Conservation (phyloP, 2,797 vertebrate species). For the Ataeniobius toweri region DNA sequence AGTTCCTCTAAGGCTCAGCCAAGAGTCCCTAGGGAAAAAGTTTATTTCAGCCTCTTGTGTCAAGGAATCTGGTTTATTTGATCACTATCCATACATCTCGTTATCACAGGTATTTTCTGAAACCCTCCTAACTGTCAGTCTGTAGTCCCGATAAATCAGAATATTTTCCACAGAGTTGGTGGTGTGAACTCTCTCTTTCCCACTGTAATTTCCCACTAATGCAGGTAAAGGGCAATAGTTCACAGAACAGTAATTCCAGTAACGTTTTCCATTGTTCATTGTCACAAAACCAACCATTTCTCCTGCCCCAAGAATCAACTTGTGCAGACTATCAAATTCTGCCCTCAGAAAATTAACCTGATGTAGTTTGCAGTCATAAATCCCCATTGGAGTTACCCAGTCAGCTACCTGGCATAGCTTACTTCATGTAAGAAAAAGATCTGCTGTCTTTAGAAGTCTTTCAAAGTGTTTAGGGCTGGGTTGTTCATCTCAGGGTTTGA, state of each 20-base stretch:
- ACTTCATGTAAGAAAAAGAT: conserved; percentile 63
- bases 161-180: conserved; percentile 31
- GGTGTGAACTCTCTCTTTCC: conserved; percentile 50
- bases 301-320: conserved; percentile 45
- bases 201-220: conserved; percentile 35
- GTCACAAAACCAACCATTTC: conserved; percentile 52
- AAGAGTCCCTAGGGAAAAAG: background rate
- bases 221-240: conserved; percentile 56
- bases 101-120: background rate
- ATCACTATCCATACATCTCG: background rate
- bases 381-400: conserved; percentile 58
- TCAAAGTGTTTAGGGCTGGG: conserved; percentile 61
- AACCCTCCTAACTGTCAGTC: background rate
- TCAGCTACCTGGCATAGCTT: conserved; percentile 58
- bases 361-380: conserved; percentile 67
- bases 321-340: conserved; percentile 51
- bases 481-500: conserved; percentile 72
- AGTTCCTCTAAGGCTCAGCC: background rate
- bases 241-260: conserved; percentile 61
- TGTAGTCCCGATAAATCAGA: conserved; percentile 8
- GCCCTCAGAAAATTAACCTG: conserved; percentile 48
- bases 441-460: conserved; percentile 61
- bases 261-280: conserved; percentile 63
- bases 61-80: background rate
- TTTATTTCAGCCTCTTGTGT: background rate